Evolutionary conservation across 2,113 vertebrate species (phyloP).

Genomic region (Corapipo altera): DNA sequence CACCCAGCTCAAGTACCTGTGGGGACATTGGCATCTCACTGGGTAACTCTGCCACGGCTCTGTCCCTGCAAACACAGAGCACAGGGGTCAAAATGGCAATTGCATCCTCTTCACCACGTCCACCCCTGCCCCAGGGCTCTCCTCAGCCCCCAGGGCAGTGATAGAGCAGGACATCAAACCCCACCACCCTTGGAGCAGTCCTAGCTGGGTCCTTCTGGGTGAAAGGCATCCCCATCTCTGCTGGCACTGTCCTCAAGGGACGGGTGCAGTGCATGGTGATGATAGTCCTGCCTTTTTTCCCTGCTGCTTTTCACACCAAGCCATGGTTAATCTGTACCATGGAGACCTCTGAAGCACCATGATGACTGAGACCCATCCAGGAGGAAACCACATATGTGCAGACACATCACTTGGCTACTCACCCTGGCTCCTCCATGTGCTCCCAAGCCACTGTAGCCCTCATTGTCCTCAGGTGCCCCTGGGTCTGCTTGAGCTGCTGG

Average conservation of each 20-base stretch:
- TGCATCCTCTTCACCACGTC: not conserved
- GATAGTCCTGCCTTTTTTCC: not conserved
- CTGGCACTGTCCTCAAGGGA: not conserved
- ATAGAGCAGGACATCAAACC: not conserved
- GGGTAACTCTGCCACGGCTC: not conserved
- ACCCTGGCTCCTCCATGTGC: not conserved
- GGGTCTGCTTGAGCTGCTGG: slow-evolving; percentile 69
- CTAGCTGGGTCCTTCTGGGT: not conserved
- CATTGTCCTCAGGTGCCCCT: not conserved
- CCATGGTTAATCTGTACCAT: rapidly evolving
- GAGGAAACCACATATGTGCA: rapidly evolving
- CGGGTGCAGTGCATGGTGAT: not conserved
- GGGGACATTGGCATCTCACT: not conserved
- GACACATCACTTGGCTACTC: not conserved
- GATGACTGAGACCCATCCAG: not conserved
- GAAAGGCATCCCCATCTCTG: not conserved
- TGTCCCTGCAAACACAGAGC: slow-evolving; percentile 37
- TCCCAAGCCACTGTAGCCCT: slow-evolving; percentile 7
- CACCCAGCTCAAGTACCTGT: slow-evolving; percentile 25
- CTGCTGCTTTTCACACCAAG: not conserved
- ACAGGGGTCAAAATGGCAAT: not conserved
- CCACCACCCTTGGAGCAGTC: not conserved
- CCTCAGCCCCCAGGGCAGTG: not conserved
- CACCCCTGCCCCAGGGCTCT: not conserved
- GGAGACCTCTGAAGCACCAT: not conserved